phyloP scores from a whole-genome alignment of 2,113 vertebrate species.

The Pluvianellus socialis region DNA sequence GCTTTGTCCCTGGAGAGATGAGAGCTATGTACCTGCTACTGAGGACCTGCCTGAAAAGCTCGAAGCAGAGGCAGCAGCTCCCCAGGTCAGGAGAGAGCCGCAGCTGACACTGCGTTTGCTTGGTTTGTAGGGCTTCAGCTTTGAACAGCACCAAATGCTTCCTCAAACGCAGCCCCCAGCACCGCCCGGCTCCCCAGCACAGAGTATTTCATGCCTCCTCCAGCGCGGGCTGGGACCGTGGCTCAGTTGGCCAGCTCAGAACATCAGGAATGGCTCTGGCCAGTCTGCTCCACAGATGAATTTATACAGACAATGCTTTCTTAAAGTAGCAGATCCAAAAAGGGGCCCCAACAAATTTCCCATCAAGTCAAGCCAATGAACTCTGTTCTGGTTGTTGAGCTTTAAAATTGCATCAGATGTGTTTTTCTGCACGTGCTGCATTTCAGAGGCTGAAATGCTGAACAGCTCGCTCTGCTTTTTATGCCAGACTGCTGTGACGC shows the following conservation, averaged over 20 bases:
- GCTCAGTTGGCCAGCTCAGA: neutral
- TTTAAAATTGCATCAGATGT: neutral
- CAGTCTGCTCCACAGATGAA: neutral
- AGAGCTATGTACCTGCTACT: accelerated
- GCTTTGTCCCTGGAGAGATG: neutral
- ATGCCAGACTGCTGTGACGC: neutral
- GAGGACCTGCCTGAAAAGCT: neutral
- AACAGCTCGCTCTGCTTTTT: neutral
- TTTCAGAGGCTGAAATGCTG: neutral
- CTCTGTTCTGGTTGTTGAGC: neutral
- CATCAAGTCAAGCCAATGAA: neutral
- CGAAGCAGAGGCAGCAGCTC: neutral
- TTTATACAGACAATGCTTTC: neutral
- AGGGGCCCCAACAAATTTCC: neutral
- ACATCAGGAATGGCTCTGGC: neutral
- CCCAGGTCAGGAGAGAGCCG: neutral
- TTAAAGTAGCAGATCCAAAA: neutral
- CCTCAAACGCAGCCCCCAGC: neutral
- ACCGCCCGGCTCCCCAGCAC: neutral
- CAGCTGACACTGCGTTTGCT: neutral
- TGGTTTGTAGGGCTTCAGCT: neutral
- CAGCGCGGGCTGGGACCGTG: accelerated
- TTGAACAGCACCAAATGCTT: neutral
- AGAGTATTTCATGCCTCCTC: neutral
- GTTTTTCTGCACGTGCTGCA: neutral